These are phyloP conservation scores for Phenganax stokvisi DNA, from an alignment of 92 coral and sea anemone species.

Conservation along the genomic window DNA sequence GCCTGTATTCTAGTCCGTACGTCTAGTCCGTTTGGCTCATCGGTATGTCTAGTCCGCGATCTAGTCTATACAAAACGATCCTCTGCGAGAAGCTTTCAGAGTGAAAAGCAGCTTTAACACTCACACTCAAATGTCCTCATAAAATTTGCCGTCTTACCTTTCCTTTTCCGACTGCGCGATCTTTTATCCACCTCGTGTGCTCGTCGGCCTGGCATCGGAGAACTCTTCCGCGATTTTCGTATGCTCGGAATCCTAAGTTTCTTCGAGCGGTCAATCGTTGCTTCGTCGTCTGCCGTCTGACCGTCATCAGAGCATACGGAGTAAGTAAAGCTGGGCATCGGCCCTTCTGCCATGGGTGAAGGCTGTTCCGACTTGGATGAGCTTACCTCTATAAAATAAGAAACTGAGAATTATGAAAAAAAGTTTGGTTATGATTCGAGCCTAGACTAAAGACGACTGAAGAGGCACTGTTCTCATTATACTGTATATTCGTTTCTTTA, in stretches of 20 bases:
- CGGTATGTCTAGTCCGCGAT: too few relatives aligned
- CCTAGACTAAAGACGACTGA: too few relatives aligned
- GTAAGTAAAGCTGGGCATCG: background rate
- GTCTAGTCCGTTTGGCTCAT: too few relatives aligned
- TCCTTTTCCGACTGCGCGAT: conserved; percentile 21
- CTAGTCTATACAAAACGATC: too few relatives aligned
- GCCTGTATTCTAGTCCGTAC: too few relatives aligned
- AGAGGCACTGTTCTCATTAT: too few relatives aligned
- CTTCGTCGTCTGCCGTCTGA: conserved; percentile 40
- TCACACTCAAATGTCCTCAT: background rate
- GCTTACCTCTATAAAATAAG: background rate
- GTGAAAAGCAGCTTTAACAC: too few relatives aligned
- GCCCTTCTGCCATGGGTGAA: background rate
- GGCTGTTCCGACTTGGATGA: conserved; percentile 3
- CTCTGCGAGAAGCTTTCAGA: too few relatives aligned
- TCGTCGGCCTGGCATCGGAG: conserved; percentile 25
- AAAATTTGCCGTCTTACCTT: background rate
- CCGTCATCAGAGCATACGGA: conserved; percentile 37
- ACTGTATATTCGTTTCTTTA: background rate
- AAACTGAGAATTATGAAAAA: background rate
- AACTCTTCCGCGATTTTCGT: conserved; percentile 16
- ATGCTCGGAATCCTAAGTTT: conserved; percentile 25
- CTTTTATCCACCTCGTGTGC: conserved; percentile 12
- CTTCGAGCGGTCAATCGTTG: conserved; percentile 16
- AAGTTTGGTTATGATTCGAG: too few relatives aligned